phyloP scores from a whole-genome alignment of 2,888 invertebrate genomes.

The Drosophila longiperda region DNA sequence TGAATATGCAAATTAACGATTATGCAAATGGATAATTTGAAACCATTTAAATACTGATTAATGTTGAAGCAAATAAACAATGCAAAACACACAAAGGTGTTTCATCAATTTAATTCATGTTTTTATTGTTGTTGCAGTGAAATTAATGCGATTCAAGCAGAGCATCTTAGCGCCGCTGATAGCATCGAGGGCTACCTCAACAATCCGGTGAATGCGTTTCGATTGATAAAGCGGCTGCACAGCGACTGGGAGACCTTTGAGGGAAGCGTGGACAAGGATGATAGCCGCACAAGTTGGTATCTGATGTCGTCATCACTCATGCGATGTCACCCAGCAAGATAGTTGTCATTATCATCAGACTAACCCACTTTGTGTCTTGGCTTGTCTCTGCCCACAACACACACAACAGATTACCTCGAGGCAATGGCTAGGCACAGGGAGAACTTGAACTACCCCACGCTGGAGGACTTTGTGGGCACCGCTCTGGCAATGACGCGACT shows the following conservation, averaged over 20 bases:
- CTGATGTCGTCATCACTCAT: constrained; percentile 25
- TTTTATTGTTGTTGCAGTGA: constrained; percentile 66
- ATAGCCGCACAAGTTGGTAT: constrained; percentile 85
- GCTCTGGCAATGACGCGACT: constrained; percentile 96
- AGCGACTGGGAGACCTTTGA: constrained; percentile 95
- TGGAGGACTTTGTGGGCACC: constrained; percentile 97
- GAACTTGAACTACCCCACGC: constrained; percentile 93
- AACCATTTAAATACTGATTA: constrained; percentile 46
- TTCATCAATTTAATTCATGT: constrained; percentile 8
- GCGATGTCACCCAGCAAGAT: constrained; percentile 7
- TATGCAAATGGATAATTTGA: constrained; percentile 54
- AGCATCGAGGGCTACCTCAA: constrained; percentile 91
- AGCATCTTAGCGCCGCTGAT: constrained; percentile 91
- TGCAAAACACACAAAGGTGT: constrained; percentile 12
- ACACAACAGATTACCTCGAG: constrained; percentile 88
- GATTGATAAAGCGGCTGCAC: constrained; percentile 96
- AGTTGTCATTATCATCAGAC: constrained; percentile 24
- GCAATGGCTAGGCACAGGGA: constrained; percentile 90
- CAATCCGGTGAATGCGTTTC: constrained; percentile 97
- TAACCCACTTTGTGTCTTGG: constrained; percentile 18
- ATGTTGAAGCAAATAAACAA: constrained; percentile 20
- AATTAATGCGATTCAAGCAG: constrained; percentile 89
- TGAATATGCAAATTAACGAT: constrained; percentile 32
- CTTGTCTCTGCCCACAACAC: constrained; percentile 1
- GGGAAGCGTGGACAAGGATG: constrained; percentile 88